These are phyloP conservation scores for Cephalotes varians DNA, from an alignment of 2,888 invertebrate genomes.

Conservation along the genomic window DNA sequence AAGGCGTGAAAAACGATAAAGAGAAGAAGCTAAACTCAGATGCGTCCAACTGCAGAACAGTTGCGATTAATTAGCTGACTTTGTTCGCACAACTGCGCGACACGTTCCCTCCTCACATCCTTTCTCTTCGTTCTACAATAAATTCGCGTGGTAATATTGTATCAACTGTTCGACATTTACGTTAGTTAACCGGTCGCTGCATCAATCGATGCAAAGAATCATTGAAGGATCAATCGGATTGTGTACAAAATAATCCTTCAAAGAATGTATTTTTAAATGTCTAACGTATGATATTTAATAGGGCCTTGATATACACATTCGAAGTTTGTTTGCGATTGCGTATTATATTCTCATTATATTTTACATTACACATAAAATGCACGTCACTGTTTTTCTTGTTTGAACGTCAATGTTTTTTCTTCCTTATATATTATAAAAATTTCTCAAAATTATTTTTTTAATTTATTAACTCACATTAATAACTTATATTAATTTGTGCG, in stretches of 20 bases:
- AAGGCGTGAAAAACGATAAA: conserved; percentile 2
- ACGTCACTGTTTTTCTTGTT: not conserved
- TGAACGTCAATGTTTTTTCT: not conserved
- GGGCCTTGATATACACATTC: not conserved
- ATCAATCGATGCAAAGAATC: too few species aligned
- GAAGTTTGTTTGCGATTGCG: too few species aligned
- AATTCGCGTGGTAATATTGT: conserved; percentile 11
- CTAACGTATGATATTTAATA: not conserved
- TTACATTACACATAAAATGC: not conserved
- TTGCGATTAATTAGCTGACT: conserved; percentile 43
- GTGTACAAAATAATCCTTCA: not conserved
- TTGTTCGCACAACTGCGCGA: conserved; percentile 38
- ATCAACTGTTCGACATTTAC: conserved; percentile 66
- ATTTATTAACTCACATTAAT: not conserved
- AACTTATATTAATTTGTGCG: not conserved
- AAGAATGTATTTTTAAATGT: not conserved
- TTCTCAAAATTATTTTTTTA: not conserved
- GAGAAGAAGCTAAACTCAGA: not conserved
- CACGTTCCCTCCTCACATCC: not conserved
- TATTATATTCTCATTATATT: too few species aligned
- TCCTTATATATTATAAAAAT: not conserved
- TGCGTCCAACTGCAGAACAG: conserved; percentile 20
- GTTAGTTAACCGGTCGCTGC: conserved; percentile 64
- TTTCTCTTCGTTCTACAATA: not conserved
- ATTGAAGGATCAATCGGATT: conserved; percentile 3